Percentiles rank a stretch among this genome's conserved stretches.
phyloP scores from a whole-genome alignment of 2,113 vertebrate genomes.

The Ptilonorhynchus violaceus region DNA sequence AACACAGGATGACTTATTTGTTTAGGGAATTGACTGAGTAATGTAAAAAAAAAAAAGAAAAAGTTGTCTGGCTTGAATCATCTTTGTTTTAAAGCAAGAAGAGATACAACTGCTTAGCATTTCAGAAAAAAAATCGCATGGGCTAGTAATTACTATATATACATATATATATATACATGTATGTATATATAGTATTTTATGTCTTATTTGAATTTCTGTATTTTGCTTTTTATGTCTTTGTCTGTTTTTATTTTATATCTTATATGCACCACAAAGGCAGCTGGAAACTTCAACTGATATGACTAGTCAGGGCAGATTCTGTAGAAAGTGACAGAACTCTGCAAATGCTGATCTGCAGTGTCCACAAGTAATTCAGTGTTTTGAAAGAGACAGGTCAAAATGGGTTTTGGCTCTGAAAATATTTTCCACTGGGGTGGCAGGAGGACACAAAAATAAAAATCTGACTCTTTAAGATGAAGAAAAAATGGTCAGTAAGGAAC shows the following conservation, averaged over 20 bases:
- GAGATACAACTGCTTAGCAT: background rate
- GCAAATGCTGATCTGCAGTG: background rate
- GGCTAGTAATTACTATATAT: background rate
- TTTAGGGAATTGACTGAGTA: background rate
- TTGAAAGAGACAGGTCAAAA: background rate
- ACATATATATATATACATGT: background rate
- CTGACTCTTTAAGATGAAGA: background rate
- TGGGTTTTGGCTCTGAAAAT: background rate
- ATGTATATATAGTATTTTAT: background rate
- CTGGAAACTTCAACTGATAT: background rate
- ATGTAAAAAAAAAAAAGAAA: background rate
- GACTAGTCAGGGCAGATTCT: background rate
- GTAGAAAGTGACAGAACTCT: background rate
- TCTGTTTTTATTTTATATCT: background rate
- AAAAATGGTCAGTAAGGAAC: background rate
- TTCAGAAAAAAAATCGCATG: background rate
- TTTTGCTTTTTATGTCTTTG: background rate
- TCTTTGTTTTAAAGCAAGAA: background rate
- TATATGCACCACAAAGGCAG: background rate
- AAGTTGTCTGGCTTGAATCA: background rate
- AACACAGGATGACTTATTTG: background rate
- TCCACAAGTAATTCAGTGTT: background rate
- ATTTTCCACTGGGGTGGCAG: background rate
- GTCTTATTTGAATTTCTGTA: background rate
- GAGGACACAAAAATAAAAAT: background rate